phyloP scores from a whole-genome alignment of 2,888 invertebrate species.

The Acleris holmiana region DNA sequence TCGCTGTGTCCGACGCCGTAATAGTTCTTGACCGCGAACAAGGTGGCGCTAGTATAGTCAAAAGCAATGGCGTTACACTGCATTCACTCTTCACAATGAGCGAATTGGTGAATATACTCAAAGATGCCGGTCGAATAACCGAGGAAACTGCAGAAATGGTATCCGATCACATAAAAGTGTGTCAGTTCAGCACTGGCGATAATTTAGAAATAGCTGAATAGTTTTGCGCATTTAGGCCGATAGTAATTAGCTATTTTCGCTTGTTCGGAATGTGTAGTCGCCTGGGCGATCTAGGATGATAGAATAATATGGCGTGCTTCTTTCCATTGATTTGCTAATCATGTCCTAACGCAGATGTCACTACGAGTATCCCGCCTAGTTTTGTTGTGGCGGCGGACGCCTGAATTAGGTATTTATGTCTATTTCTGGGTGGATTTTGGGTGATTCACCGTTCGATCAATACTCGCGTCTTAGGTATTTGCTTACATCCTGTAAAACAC shows the following conservation, averaged over 20 bases:
- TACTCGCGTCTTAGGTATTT: constrained; percentile 4
- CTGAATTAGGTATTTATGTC: too few species aligned
- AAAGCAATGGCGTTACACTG: constrained; percentile 88
- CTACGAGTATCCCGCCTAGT: constrained; percentile 1
- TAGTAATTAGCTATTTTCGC: constrained; percentile 1
- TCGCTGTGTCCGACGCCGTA: constrained; percentile 90
- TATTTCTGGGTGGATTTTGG: background rate
- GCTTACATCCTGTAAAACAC: background rate
- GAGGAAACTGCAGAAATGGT: constrained; percentile 71
- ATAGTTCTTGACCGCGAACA: constrained; percentile 97
- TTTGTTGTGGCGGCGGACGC: constrained; percentile 11
- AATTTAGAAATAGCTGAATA: constrained; percentile 29
- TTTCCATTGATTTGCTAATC: constrained; percentile 14
- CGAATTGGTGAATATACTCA: constrained; percentile 85
- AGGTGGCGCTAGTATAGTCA: constrained; percentile 91
- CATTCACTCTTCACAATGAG: constrained; percentile 88
- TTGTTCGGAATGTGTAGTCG: background rate
- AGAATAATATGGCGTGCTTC: background rate
- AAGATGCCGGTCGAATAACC: constrained; percentile 86
- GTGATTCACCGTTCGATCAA: constrained; percentile 24
- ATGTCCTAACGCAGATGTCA: constrained; percentile 9
- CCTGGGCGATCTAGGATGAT: too few species aligned
- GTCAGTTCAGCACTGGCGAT: constrained; percentile 59
- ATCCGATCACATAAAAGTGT: constrained; percentile 69
- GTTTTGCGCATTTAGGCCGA: constrained; percentile 5